Percentiles rank a stretch among this genome's conserved stretches.
Conservation (phyloP, 2,797 vertebrate genomes). For the Aselliscus stoliczkanus region DNA sequence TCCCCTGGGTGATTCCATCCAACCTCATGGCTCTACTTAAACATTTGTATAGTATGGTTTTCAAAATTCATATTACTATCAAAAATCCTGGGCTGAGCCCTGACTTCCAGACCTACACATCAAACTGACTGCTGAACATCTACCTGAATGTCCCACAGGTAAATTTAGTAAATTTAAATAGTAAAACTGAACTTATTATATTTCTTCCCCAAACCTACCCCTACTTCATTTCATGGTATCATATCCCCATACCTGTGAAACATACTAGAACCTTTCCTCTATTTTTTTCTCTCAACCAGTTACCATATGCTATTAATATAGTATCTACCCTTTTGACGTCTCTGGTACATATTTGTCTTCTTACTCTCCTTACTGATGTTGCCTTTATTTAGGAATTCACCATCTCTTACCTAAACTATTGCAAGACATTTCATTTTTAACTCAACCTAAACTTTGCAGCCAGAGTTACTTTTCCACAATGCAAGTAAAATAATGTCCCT, state of each 20-base stretch:
- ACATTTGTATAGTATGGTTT: neutral
- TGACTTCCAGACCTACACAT: neutral
- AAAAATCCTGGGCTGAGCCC: neutral
- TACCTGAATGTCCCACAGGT: neutral
- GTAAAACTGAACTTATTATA: neutral
- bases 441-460: neutral
- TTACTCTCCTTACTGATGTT: neutral
- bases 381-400: neutral
- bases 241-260: neutral
- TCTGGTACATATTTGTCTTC: neutral
- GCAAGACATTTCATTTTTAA: neutral
- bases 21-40: neutral
- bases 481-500: neutral
- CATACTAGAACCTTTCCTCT: neutral
- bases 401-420: neutral
- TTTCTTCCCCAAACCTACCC: neutral
- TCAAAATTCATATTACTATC: neutral
- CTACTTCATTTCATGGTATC: neutral
- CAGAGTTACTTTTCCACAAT: slow-evolving; percentile 14
- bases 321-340: neutral
- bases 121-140: neutral
- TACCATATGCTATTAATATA: neutral
- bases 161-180: neutral
- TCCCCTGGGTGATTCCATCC: neutral
- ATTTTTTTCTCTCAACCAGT: neutral